Percentiles rank a stretch among this genome's conserved stretches.
These are phyloP conservation scores for Cuculus canorus DNA, from an alignment of 2,797 vertebrate genomes.

Conservation along the genomic window DNA sequence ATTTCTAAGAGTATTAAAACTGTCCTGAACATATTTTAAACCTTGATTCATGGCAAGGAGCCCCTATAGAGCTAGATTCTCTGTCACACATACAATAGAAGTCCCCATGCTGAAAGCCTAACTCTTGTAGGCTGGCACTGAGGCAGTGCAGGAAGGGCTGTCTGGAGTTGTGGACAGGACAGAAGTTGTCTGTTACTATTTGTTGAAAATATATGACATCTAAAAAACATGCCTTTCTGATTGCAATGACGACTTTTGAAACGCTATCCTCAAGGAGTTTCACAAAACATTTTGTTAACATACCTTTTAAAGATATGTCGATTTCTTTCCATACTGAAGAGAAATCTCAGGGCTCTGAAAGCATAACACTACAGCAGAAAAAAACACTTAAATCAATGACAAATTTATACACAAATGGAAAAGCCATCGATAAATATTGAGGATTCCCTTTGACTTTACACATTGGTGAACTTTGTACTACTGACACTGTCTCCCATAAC, in stretches of 20 bases:
- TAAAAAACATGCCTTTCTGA: background rate
- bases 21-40: background rate
- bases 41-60: background rate
- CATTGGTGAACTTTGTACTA: background rate
- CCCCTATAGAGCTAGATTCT: background rate
- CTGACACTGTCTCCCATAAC: too few relatives aligned
- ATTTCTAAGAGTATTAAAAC: background rate
- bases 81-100: background rate
- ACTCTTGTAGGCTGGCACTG: background rate
- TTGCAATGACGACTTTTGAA: background rate
- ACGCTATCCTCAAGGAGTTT: background rate
- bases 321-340: constrained; percentile 93
- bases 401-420: background rate
- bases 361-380: constrained; percentile 82
- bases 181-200: background rate
- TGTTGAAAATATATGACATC: background rate
- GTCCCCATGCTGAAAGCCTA: background rate
- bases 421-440: background rate
- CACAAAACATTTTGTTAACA: background rate
- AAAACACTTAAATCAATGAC: background rate
- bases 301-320: constrained; percentile 91
- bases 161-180: background rate
- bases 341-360: constrained; percentile 89
- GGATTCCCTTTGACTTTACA: background rate
- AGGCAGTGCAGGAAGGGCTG: background rate